Base-by-base conservation (phyloP, 2,888 invertebrate species). In the Pristionchus fissidentatus region DNA sequence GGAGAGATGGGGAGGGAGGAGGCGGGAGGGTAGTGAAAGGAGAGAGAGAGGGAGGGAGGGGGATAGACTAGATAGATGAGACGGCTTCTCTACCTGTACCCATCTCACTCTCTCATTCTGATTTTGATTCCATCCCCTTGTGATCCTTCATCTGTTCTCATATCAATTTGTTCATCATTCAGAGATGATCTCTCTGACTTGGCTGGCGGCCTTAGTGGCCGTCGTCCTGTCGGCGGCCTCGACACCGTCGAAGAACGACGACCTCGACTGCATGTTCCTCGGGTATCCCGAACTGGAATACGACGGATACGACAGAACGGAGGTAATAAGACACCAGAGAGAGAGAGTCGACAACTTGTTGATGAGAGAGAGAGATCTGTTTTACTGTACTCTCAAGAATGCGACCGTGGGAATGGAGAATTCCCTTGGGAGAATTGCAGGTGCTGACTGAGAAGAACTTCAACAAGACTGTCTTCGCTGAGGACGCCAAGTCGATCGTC, bases 201-300 rank as follows among this genome's bases (percentile, higher is more conserved):
- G 75, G 75, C 57, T 83, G 41, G 77, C 77, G 35, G 75, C 77
- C 41, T 19, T 83, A 29, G 60, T 46, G 22, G 83, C 77, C 60
- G 77, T 77, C 46, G 75, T 32, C 57, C 32, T 5, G 8, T 60
- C 46, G 1, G 75, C 75, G 4, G 38, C 62, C 10, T 19, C 81
- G 29, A 8, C 75, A n/a, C 29, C 81, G 46, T 26, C 41, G 55
- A 89, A 88, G 66, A 87, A 86, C 60, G 88, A 88, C 73, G 89
- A 89, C 41, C 85, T 89, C 83, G 88, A 92, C 43, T 92, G 92
- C 87, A 92, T 92, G 92, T 92, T 92, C 86, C 87, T 92, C 60
- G 92, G 92, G 60, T 92, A 92, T 80, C 92, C 92, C 46, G 92
- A 92, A 62, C 85, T 92, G n/a, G 92, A 92, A 82, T 92, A 92